Base-by-base conservation (phyloP, 2,888 invertebrate species). In the Melinaea marsaeus region DNA sequence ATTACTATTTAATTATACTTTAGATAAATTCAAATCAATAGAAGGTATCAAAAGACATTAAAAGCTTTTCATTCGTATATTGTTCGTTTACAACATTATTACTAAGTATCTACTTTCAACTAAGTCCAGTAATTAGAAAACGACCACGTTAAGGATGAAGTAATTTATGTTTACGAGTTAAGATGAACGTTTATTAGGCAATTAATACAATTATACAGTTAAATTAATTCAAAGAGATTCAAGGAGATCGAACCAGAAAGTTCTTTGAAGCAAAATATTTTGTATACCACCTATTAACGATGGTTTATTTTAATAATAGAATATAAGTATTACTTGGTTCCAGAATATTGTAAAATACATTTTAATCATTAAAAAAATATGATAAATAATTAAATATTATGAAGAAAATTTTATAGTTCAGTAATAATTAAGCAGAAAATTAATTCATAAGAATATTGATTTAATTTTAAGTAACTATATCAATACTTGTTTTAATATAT, bases 151-250 rank as follows among this genome's bases (percentile, higher is more conserved):
- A 51, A 51, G 51, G 51, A n/a, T 9, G 42, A 32, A 51, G 51
- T 51, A 11, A 51, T 51, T 51, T 51, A 51, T 51, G 51, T 51
- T 51, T 51, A 51, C 51, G 51, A 51, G 51, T 22, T 51, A 51
- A 51, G 32, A 51, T 32, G 32, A 51, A 51, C 32, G 32, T 32
- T 51, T 51, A 51, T 51, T 22, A 51, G 11, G 51, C 32, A 51
- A 32, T 51, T 6, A 51, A 51, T 32, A 51, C 51, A 51, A 51
- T 51, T 51, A 51, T 3, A 51, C 51, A 32, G 51, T 51, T 32
- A 22, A 51, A 51, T 51, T 51, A 51, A 32, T 32, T 51, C 51
- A 51, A n/a, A 51, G 51, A 51, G 5, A 51, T 51, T 32, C 32
- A 51, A 51, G 32, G 32, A 51, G 32, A 51, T 51, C 48, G 22